phyloP scores from a whole-genome alignment of 2,888 invertebrate species.

The Eutolmus rufibarbis region DNA sequence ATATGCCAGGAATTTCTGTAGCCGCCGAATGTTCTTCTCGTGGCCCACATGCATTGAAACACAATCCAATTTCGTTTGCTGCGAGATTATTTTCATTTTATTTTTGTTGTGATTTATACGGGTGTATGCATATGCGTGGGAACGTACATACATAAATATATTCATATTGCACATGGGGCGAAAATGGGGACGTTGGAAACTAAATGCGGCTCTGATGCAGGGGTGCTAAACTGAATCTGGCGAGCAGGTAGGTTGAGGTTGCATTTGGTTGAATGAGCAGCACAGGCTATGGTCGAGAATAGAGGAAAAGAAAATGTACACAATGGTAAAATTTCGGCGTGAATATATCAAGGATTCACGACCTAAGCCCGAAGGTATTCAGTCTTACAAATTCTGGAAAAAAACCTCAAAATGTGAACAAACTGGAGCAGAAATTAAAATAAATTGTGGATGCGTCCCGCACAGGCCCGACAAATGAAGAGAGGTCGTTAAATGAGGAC shows the following conservation, averaged over 20 bases:
- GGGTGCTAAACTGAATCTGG: background rate
- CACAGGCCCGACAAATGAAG: background rate
- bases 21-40: background rate
- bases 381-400: background rate
- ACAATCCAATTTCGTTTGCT: background rate
- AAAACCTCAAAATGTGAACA: conserved; percentile 6
- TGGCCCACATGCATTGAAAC: background rate
- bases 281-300: background rate
- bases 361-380: background rate
- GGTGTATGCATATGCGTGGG: background rate
- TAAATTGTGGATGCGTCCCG: background rate
- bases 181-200: too few relatives aligned
- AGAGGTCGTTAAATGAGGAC: conserved; percentile 11
- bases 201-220: background rate
- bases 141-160: background rate
- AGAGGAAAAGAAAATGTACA: background rate
- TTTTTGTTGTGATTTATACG: background rate
- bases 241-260: background rate
- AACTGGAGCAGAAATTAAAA: conserved; percentile 5
- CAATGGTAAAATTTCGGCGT: background rate
- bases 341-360: background rate
- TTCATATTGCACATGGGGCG: too few relatives aligned
- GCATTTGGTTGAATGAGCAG: background rate
- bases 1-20: background rate
- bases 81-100: background rate